phyloP scores from a whole-genome alignment of 92 coral and sea anemone species.

The Umimayanthus chanpuru region DNA sequence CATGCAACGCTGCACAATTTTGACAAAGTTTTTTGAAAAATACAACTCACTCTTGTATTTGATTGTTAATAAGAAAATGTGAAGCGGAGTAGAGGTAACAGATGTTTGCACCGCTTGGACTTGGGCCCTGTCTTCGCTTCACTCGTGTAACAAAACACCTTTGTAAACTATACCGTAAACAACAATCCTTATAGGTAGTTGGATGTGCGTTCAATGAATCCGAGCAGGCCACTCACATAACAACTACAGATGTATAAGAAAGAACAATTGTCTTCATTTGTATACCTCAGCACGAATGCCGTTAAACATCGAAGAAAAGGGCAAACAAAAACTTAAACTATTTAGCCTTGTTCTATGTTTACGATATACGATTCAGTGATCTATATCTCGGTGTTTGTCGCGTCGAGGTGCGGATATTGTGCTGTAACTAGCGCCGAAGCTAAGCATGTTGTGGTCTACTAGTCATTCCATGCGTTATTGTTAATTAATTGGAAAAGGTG shows the following conservation, averaged over 20 bases:
- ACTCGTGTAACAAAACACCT: slow-evolving; percentile 18
- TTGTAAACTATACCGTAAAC: slow-evolving; percentile 26
- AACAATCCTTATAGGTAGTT: not conserved
- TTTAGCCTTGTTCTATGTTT: not conserved
- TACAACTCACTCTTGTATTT: not conserved
- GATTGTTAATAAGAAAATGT: not conserved
- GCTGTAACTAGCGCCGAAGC: not conserved
- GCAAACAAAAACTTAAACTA: not conserved
- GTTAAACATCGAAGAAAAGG: slow-evolving; percentile 7
- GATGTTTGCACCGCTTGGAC: slow-evolving; percentile 13
- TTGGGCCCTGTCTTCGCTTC: not conserved
- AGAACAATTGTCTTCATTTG: not conserved
- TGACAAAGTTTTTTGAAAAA: not conserved
- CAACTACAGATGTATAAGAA: slow-evolving; percentile 2
- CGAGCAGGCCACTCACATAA: slow-evolving; percentile 3
- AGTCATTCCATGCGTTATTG: not conserved
- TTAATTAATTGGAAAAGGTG: too few relatives aligned
- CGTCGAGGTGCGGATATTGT: not conserved
- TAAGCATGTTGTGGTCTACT: not conserved
- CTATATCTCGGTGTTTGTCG: not conserved
- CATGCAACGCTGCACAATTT: not conserved
- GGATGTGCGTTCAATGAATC: not conserved
- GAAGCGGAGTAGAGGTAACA: not conserved
- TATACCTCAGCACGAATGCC: slow-evolving; percentile 4
- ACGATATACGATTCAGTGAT: not conserved